Percentiles rank a stretch among this genome's conserved stretches.
These are phyloP conservation scores for Gorsachius magnificus DNA, from an alignment of 2,797 vertebrate species.

Conservation along the genomic window DNA sequence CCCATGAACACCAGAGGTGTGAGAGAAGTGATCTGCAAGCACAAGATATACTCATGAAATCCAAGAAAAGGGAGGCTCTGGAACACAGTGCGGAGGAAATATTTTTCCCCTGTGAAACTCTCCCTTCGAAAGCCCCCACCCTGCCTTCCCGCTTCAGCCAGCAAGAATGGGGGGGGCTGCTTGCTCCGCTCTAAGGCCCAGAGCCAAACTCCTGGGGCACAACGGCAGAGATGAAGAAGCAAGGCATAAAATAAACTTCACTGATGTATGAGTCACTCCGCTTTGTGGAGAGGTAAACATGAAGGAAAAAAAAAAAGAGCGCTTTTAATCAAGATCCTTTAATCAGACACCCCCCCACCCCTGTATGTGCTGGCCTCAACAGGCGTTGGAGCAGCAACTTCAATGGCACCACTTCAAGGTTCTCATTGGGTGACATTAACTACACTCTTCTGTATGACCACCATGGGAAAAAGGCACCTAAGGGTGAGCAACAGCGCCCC, in stretches of 20 bases:
- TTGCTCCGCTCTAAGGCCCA: background rate
- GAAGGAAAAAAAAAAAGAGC: no score
- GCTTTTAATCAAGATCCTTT: no score
- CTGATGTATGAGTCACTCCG: background rate
- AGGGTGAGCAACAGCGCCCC: background rate
- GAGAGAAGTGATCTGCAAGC: background rate
- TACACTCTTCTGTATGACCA: background rate
- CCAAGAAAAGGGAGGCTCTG: background rate
- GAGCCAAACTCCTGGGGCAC: background rate
- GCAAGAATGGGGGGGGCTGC: background rate
- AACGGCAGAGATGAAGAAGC: background rate
- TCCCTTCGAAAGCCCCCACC: background rate
- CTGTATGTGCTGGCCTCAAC: fast-evolving
- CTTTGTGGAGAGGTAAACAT: background rate
- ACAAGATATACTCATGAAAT: background rate
- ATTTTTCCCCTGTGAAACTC: no score
- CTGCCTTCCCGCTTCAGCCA: background rate
- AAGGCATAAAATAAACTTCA: no score
- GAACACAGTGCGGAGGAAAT: background rate
- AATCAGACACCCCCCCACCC: no score
- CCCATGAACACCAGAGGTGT: background rate
- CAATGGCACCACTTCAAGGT: background rate
- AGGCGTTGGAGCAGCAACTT: background rate
- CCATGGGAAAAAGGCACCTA: fast-evolving
- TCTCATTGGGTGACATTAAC: background rate